Evolutionary conservation across 2,797 vertebrate genomes (phyloP).

Genomic region (Limnodromus scolopaceus): DNA sequence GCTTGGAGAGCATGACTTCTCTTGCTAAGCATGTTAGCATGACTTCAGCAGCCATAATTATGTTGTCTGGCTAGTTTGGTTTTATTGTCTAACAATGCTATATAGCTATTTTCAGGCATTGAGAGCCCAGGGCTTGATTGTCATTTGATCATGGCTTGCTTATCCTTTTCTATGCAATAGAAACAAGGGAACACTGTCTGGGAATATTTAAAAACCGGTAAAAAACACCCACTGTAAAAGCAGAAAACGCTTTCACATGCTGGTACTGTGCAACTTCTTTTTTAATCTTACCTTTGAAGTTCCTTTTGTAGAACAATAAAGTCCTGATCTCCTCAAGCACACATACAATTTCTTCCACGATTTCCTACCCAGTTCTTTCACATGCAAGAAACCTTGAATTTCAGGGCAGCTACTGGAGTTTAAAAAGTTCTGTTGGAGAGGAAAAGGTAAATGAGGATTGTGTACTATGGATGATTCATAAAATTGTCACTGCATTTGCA

Average conservation of each 20-base stretch:
- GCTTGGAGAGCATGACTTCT: neutral
- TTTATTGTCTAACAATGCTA: neutral
- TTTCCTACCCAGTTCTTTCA: conserved; percentile 93
- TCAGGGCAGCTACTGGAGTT: conserved; percentile 96
- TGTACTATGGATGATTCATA: neutral
- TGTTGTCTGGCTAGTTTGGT: neutral
- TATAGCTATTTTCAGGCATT: neutral
- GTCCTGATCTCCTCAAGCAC: conserved; percentile 93
- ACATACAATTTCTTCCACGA: conserved; percentile 97
- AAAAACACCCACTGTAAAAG: neutral
- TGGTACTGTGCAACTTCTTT: neutral
- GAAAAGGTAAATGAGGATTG: conserved; percentile 37
- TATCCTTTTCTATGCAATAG: neutral
- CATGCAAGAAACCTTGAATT: conserved; percentile 93
- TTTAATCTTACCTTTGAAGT: conserved; percentile 89
- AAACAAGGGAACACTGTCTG: neutral
- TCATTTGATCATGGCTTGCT: neutral
- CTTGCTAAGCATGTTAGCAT: neutral
- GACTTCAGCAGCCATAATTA: neutral
- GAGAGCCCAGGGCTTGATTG: neutral
- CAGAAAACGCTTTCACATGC: neutral
- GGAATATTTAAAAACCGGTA: neutral
- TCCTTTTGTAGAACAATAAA: conserved; percentile 97
- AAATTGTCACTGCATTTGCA: neutral
- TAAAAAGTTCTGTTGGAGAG: conserved; percentile 89